Evolutionary conservation across 1,140 invertebrate species (phyloP), one percentile per base, ranked within the genome.

Genomic region (Druon quercuslanigerum): DNA sequence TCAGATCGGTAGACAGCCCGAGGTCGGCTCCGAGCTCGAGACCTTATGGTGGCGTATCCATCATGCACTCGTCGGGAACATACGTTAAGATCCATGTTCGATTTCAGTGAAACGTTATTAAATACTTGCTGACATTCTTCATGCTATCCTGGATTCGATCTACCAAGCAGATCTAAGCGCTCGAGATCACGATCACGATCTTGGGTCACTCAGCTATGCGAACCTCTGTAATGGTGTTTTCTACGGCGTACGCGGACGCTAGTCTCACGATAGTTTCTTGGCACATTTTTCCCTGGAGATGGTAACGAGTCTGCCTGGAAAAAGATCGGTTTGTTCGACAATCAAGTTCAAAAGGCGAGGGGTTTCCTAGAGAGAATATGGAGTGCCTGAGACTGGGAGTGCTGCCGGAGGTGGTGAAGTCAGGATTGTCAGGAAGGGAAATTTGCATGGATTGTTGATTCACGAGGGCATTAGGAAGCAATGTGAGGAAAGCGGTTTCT

Each of bases 11-110:
- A 89, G 14, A 90, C 75, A 8, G 87, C 83, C 11, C 89, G 84
- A 0, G 88, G 87, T 19, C 88, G 75, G 73, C 79, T 87, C 14
- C 88, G 86, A 51, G 87, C 87, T 9, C 88, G 92, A 13, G 94
- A 93, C 75, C 96, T 92, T 76, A 96, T 95, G 1, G 96, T 96
- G 56, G 95, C 95, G 89, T 96, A 96, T 54, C 96, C 95, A 88
- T 96, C 95, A 87, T 96, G 94, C 16, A 96, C 93, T 56, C 94
- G 94, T 75, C 93, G 93, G 73, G 92, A 92, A 85, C 92, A 86
- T 33, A 90, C 87, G 70, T 88, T 90, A 16, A 88, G 76, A 81
- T 91, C 88, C 90, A 91, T 90, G 71, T 57, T 80, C 11, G 50
- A 72, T 16, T 72, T 73, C 33, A 25, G 8, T 56, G n/a, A 50